Percentiles rank a stretch among this genome's conserved stretches.
phyloP scores from a whole-genome alignment of 1,140 invertebrate species.

The Leptinotarsa undecemlineata region DNA sequence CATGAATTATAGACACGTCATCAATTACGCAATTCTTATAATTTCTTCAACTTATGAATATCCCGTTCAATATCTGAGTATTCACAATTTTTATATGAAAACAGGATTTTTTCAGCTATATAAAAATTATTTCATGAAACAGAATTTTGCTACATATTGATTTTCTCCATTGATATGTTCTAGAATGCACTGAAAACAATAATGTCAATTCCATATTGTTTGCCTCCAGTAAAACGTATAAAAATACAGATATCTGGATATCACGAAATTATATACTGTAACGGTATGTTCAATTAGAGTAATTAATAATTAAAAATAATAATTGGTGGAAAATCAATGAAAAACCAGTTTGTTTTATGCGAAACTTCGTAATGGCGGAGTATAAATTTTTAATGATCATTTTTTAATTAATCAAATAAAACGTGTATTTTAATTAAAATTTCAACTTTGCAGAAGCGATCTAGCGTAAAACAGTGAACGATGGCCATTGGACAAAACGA shows the following conservation, averaged over 20 bases:
- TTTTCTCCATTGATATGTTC: too few species aligned
- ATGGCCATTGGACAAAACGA: not conserved
- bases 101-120: too few species aligned
- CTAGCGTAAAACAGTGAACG: constrained; percentile 12
- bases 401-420: constrained; percentile 30
- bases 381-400: constrained; percentile 31
- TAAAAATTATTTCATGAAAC: too few species aligned
- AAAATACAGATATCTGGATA: not conserved
- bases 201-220: too few species aligned
- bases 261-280: constrained; percentile 16
- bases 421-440: constrained; percentile 30
- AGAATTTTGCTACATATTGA: too few species aligned
- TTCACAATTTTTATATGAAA: too few species aligned
- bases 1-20: too few species aligned
- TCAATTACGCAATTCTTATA: too few species aligned
- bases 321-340: constrained; percentile 28
- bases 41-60: too few species aligned
- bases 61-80: too few species aligned
- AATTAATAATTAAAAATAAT: constrained; percentile 32
- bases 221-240: not conserved
- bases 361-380: constrained; percentile 21
- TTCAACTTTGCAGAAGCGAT: constrained; percentile 19
- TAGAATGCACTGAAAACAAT: too few species aligned
- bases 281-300: constrained; percentile 28
- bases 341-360: constrained; percentile 22